Conservation (phyloP, 2,888 invertebrate genomes). For the Lasioglossum morio region DNA sequence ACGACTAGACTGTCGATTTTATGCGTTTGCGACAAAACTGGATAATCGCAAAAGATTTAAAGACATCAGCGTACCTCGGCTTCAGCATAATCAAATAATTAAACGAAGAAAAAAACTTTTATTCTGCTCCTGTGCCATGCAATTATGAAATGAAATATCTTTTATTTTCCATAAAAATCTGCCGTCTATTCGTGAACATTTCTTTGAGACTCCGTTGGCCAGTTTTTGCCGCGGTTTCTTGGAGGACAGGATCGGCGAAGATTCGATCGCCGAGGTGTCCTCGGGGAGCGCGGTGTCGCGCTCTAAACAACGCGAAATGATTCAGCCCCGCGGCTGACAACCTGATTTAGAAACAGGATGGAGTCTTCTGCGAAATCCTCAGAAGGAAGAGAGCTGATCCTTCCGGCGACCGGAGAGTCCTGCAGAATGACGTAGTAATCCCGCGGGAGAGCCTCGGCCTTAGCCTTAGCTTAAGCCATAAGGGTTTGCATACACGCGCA, state of each 20-base stretch:
- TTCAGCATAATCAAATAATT: no score
- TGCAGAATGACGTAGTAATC: constrained; percentile 83
- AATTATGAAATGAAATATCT: no score
- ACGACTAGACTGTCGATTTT: no score
- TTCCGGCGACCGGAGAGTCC: constrained; percentile 79
- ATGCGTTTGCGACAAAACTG: no score
- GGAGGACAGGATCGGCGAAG: background rate
- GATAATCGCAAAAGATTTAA: no score
- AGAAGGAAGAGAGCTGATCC: constrained; percentile 79
- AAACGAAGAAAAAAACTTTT: no score
- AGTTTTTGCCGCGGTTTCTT: background rate
- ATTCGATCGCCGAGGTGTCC: background rate
- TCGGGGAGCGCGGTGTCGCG: constrained; percentile 27
- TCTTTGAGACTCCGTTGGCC: background rate
- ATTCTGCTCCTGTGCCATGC: no score
- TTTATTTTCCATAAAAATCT: no score
- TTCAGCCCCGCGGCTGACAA: constrained; percentile 67
- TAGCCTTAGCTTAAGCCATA: constrained; percentile 82
- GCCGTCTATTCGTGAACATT: background rate
- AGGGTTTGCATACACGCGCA: constrained; percentile 81
- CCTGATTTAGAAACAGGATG: constrained; percentile 75
- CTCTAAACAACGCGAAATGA: constrained; percentile 61
- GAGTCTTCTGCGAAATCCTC: constrained; percentile 76
- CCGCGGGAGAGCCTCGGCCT: constrained; percentile 81
- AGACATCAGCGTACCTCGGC: no score